Evolutionary conservation across 2,888 invertebrate species (phyloP), one percentile per base, ranked within the genome.

Genomic region (Serrognathus titanus): DNA sequence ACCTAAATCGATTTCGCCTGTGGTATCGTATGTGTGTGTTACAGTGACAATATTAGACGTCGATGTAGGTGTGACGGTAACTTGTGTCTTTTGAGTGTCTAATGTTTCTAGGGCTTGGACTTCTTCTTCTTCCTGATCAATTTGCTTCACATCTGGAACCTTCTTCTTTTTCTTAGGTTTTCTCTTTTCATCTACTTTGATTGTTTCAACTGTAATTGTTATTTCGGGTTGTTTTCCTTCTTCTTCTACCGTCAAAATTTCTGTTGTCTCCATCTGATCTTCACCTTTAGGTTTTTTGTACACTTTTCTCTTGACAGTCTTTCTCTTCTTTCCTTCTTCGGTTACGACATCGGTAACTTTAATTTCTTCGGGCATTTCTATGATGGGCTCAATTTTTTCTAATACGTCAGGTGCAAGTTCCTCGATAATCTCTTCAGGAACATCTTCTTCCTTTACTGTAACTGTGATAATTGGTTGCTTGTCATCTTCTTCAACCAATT

Each of bases 241-340:
- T 73, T 78, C 61, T 66, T 74, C 68, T 66, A 47, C 71, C 48
- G 37, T 69, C 58, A 43, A 60, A 56, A 54, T 63, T 51, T 67
- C 65, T 56, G 75, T 77, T 67, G 78, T 80, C 71, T 75, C 76
- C 63, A 43, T 20, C 43, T 72, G 76, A 55, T 75, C 72, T 24
- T 48, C 57, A 12, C 43, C 57, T 72, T 70, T 74, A 65, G 71
- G 50, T 51, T 58, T 54, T 20, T 50, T 55, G 11, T 55, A 48
- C 12, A 49, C 47, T n/a, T 54, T 51, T 47, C 52, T 57, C 55
- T 37, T 43, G 11, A 45, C 37, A 24, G 31, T 55, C 51, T 55
- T 54, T 24, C 46, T 55, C 8, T 40, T 12, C 39, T 51, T 56
- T 31, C 52, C 57, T 13, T 48, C 58, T 20, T 52, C 53, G 12